A percentile compares a stretch with the other conserved stretches of the same genome.
Evolutionary conservation across 2,888 invertebrate genomes (phyloP).

Genomic region (Scelioninae gen. 2): DNA sequence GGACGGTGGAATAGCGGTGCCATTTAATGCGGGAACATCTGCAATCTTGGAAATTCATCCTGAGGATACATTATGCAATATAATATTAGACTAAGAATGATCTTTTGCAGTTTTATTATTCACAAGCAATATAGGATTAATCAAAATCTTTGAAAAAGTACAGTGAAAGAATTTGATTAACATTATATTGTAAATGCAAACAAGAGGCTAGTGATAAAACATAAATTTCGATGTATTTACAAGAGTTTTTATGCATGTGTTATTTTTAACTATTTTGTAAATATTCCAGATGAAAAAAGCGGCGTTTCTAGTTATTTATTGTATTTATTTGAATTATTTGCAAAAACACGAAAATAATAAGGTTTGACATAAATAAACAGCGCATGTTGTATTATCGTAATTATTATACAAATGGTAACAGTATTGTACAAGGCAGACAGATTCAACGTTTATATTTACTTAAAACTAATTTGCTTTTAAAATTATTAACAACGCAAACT

Average conservation of each 20-base stretch:
- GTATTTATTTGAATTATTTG: slow-evolving; percentile 4
- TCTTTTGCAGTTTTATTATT: too few relatives aligned
- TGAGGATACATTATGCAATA: slow-evolving; percentile 91
- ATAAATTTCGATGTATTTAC: slow-evolving; percentile 5
- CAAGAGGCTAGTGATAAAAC: slow-evolving; percentile 6
- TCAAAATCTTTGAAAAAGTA: neutral
- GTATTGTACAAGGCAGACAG: slow-evolving; percentile 26
- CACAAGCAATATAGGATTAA: slow-evolving; percentile 2
- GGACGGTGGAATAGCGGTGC: slow-evolving; percentile 95
- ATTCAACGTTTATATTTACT: slow-evolving; percentile 3
- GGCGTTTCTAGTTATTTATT: slow-evolving; percentile 9
- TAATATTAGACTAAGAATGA: slow-evolving; percentile 71
- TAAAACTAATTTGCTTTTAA: slow-evolving; percentile 5
- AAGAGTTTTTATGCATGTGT: too few relatives aligned
- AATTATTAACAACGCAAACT: slow-evolving; percentile 15
- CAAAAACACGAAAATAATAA: too few relatives aligned
- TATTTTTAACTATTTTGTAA: slow-evolving; percentile 10
- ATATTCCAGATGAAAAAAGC: slow-evolving; percentile 5
- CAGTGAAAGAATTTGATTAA: slow-evolving; percentile 1
- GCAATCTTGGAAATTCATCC: slow-evolving; percentile 89
- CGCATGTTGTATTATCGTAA: slow-evolving; percentile 18
- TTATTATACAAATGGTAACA: slow-evolving; percentile 50
- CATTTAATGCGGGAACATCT: slow-evolving; percentile 95
- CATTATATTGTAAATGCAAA: slow-evolving; percentile 1
- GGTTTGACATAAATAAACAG: slow-evolving; percentile 9